Evolutionary conservation across 2,797 vertebrate genomes (phyloP), one percentile per base, ranked within the genome.

Genomic region (Tadarida brasiliensis): DNA sequence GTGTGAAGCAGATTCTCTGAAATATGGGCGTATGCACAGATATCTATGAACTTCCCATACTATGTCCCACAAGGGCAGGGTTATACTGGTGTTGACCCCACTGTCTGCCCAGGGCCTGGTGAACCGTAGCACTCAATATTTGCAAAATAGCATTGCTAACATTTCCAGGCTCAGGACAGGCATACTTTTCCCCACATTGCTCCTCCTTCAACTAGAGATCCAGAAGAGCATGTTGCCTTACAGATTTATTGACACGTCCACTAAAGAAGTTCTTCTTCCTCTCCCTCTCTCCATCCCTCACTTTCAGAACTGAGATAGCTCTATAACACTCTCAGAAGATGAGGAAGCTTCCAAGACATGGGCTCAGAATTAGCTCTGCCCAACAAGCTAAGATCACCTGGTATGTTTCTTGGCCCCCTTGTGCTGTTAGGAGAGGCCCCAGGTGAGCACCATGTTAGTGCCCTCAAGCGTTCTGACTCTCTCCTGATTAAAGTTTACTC

Each of bases 71-170:
- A 1, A 94, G 30, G 44, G 12, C 0, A 47, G 16, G 22, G 39
- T 3, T 9, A 19, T 30, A 20, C 7, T 0, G 0, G 2, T 12
- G n/a, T 35, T 26, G 9, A 47, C 8, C 4, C 11, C 20, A 19
- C 26, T 1, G 2, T 17, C 39, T 51, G 3, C 11, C 73, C 67
- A 63, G 7, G 10, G 49, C 47, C 61, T 20, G 12, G 63, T 39
- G 19, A 15, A 5, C 0, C 1, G 11, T 22, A 10, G 5, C 22
- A 5, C 22, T 17, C 0, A 30, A 6, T 67, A 59, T 19, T 81
- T 8, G 35, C 20, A 77, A 77, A 20, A 67, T n/a, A n/a, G n/a
- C n/a, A 9, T 3, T 33, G 59, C 44, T 54, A 5, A n/a, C 5
- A 30, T 6, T 28, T 56, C 33, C 30, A 28, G 57, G 3, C 10